Conservation (phyloP, 2,113 vertebrate species). For the Pavo muticus region DNA sequence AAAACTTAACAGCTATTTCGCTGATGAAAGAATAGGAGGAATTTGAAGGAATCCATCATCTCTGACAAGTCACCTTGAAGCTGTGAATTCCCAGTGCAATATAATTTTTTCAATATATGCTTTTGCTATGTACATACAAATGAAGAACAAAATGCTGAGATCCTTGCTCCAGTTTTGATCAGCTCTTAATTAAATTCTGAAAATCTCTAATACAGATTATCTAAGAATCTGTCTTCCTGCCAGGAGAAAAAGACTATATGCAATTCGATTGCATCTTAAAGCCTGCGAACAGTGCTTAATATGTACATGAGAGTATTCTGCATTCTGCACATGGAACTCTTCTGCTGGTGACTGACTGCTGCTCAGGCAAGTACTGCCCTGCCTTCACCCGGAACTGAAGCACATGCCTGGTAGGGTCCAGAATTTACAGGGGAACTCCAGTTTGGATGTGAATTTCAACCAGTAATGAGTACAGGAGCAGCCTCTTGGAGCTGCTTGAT, state of each 20-base stretch:
- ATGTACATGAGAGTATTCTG: neutral
- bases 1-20: conserved; percentile 64
- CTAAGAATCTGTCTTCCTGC: neutral
- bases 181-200: conserved; percentile 6
- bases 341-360: neutral
- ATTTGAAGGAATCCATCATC: conserved; percentile 67
- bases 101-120: neutral
- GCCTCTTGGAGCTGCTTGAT: neutral
- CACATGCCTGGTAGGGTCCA: neutral
- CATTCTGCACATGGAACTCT: rapidly evolving
- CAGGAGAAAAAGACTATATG: neutral
- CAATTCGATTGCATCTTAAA: neutral
- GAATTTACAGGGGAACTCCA: neutral
- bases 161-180: neutral
- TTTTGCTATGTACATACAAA: conserved; percentile 1
- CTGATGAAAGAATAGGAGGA: conserved; percentile 55
- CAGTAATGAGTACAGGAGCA: neutral
- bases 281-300: neutral
- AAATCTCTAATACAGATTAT: neutral
- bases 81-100: conserved; percentile 41
- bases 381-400: neutral
- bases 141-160: conserved; percentile 9
- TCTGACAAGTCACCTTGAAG: conserved; percentile 62
- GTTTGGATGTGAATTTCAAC: neutral
- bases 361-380: neutral